These are phyloP conservation scores for Apamea monoglypha DNA, from an alignment of 2,888 invertebrate genomes.

Conservation along the genomic window DNA sequence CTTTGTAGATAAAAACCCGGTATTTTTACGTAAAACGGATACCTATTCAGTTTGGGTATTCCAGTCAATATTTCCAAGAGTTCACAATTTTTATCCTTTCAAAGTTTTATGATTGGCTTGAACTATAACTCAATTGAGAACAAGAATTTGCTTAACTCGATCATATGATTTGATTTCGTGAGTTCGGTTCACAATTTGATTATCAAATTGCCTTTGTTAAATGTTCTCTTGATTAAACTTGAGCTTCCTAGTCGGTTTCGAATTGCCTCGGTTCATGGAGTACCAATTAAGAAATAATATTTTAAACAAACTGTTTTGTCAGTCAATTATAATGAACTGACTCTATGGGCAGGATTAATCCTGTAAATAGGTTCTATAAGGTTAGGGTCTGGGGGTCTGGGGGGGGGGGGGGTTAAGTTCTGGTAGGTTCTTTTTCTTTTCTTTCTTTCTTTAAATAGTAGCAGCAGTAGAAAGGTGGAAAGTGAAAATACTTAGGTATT, in stretches of 20 bases:
- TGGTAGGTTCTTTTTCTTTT: too few relatives aligned
- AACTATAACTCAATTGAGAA: slow-evolving; percentile 54
- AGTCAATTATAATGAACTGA: not conserved
- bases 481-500: not conserved
- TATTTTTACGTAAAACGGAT: not conserved
- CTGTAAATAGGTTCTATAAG: not conserved
- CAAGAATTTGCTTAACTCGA: slow-evolving; percentile 55
- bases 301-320: slow-evolving; percentile 31
- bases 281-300: slow-evolving; percentile 41
- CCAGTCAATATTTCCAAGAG: not conserved
- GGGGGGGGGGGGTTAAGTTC: too few relatives aligned
- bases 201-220: slow-evolving; percentile 64
- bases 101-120: slow-evolving; percentile 42
- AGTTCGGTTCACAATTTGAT: slow-evolving; percentile 57
- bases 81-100: slow-evolving; percentile 31
- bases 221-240: slow-evolving; percentile 52
- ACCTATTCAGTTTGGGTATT: slow-evolving; percentile 1
- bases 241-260: slow-evolving; percentile 54
- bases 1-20: too few relatives aligned
- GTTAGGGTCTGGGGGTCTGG: too few relatives aligned
- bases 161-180: slow-evolving; percentile 61
- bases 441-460: too few relatives aligned
- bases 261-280: slow-evolving; percentile 49
- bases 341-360: not conserved
- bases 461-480: too few relatives aligned